phyloP scores from a whole-genome alignment of 2,888 invertebrate species.

The Teleogryllus oceanicus region DNA sequence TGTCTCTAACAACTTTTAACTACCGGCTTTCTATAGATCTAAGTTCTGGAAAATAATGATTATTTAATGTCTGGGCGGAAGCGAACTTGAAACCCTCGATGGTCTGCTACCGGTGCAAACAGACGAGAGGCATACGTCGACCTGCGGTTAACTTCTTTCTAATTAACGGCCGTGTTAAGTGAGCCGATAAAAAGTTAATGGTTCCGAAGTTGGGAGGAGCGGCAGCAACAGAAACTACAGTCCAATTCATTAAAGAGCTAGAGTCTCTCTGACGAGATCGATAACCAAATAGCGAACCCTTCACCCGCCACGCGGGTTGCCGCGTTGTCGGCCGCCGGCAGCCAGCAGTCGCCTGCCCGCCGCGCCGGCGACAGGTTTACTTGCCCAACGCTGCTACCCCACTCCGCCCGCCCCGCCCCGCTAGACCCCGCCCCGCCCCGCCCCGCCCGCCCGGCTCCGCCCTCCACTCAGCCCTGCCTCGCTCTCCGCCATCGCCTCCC shows the following conservation, averaged over 20 bases:
- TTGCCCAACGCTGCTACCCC: background rate
- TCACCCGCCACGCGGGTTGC: background rate
- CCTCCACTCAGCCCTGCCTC: too few species aligned
- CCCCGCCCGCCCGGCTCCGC: too few species aligned
- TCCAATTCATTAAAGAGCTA: background rate
- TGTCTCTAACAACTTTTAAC: too few species aligned
- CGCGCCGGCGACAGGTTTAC: background rate
- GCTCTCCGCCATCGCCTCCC: too few species aligned
- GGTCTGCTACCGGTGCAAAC: too few species aligned
- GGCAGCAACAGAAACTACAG: background rate
- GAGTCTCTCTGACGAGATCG: background rate
- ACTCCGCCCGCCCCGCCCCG: too few species aligned
- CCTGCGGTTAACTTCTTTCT: slow-evolving; percentile 2
- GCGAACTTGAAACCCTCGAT: background rate
- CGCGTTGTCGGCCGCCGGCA: background rate
- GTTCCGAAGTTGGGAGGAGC: background rate
- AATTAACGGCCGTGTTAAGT: background rate
- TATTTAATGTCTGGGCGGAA: background rate
- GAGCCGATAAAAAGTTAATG: slow-evolving; percentile 18
- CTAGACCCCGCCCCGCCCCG: too few species aligned
- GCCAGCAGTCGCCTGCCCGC: too few species aligned
- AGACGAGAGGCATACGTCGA: background rate
- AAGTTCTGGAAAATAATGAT: background rate
- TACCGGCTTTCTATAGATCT: too few species aligned
- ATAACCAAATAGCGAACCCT: background rate